phyloP scores from a whole-genome alignment of 2,888 invertebrate species.

The Plagodis pulveraria region DNA sequence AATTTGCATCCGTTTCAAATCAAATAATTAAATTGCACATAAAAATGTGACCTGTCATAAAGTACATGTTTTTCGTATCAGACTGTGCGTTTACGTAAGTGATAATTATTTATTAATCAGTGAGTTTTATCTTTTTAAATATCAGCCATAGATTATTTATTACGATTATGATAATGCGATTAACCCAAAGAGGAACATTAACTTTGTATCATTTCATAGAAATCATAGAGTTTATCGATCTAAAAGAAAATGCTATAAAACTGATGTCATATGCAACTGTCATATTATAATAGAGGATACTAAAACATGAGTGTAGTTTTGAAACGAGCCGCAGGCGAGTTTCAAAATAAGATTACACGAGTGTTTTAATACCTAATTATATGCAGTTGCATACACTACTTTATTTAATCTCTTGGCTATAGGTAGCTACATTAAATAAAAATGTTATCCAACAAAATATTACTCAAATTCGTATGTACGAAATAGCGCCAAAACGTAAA shows the following conservation, averaged over 20 bases:
- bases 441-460: too few species aligned
- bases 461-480: too few species aligned
- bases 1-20: constrained; percentile 18
- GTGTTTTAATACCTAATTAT: too few species aligned
- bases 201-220: constrained; percentile 16
- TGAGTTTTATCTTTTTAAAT: constrained; percentile 16
- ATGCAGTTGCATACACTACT: too few species aligned
- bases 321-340: too few species aligned
- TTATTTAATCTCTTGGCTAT: too few species aligned
- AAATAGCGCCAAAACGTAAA: too few species aligned
- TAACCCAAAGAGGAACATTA: constrained; percentile 5
- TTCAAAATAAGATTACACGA: too few species aligned
- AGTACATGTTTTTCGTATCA: constrained; percentile 17
- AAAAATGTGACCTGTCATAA: constrained; percentile 4
- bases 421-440: too few species aligned
- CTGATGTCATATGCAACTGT: too few species aligned
- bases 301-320: too few species aligned
- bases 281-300: too few species aligned
- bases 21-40: constrained; percentile 2
- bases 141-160: constrained; percentile 22
- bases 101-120: constrained; percentile 7
- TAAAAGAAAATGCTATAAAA: background rate
- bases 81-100: constrained; percentile 18
- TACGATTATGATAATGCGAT: constrained; percentile 16
- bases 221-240: constrained; percentile 2